Evolutionary conservation across 2,888 invertebrate species (phyloP).

Genomic region (Yponomeuta sedellus): DNA sequence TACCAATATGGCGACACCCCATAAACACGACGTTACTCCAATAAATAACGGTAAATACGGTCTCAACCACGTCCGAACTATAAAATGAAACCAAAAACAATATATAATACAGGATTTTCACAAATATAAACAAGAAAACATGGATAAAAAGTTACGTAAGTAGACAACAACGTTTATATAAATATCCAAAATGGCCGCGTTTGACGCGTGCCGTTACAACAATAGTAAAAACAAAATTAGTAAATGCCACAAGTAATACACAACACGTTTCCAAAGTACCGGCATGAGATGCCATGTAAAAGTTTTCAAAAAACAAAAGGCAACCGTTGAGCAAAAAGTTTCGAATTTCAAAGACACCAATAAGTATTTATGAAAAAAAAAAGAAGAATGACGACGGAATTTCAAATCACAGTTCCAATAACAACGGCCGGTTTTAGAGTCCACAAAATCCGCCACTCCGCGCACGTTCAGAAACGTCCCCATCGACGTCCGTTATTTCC

Average conservation of each 20-base stretch:
- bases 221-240: constrained; percentile 26
- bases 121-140: constrained; percentile 24
- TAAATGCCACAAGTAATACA: constrained; percentile 67
- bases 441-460: constrained; percentile 28
- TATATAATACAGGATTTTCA: constrained; percentile 21
- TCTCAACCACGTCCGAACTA: constrained; percentile 77
- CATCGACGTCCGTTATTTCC: constrained; percentile 50
- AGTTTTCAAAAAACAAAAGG: constrained; percentile 24
- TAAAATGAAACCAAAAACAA: constrained; percentile 30
- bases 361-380: constrained; percentile 21
- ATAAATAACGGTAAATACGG: constrained; percentile 87
- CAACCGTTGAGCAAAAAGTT: constrained; percentile 23
- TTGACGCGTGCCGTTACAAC: constrained; percentile 34
- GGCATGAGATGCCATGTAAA: constrained; percentile 34
- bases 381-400: constrained; percentile 25
- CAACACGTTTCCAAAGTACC: constrained; percentile 31
- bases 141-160: not conserved
- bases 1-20: constrained; percentile 80
- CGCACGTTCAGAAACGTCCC: constrained; percentile 19
- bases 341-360: not conserved
- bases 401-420: constrained; percentile 65
- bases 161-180: constrained; percentile 5
- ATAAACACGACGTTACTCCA: constrained; percentile 92
- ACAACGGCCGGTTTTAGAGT: constrained; percentile 27
- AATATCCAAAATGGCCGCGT: constrained; percentile 33